Evolutionary conservation across 2,797 vertebrate species (phyloP).

Genomic region (Sebastes iracundus): DNA sequence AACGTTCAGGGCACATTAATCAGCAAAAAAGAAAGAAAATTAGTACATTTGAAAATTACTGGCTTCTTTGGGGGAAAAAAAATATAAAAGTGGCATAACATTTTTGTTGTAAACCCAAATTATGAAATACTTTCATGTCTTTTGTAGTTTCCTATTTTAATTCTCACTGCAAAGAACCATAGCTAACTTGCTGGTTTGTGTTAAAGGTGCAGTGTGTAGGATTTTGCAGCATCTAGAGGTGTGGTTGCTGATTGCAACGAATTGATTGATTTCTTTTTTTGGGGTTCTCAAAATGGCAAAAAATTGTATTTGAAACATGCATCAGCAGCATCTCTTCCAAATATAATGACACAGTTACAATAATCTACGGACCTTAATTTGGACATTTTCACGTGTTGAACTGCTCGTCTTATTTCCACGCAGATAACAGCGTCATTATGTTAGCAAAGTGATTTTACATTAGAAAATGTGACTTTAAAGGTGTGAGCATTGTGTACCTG

Average conservation of each 20-base stretch:
- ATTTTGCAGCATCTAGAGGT: too few species aligned
- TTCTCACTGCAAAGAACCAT: neutral
- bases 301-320: neutral
- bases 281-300: neutral
- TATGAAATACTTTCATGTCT: too few species aligned
- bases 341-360: neutral
- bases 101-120: neutral
- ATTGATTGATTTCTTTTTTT: neutral
- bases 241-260: too few species aligned
- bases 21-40: too few species aligned
- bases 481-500: neutral
- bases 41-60: too few species aligned
- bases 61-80: neutral
- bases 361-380: neutral
- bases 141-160: neutral
- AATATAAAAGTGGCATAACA: neutral
- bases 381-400: neutral
- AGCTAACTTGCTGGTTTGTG: neutral
- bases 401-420: neutral
- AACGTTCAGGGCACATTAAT: neutral
- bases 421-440: neutral
- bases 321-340: neutral
- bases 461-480: neutral
- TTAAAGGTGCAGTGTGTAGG: too few species aligned
- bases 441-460: neutral